Conservation (phyloP, 2,888 invertebrate genomes). For the Melanchra persicariae region DNA sequence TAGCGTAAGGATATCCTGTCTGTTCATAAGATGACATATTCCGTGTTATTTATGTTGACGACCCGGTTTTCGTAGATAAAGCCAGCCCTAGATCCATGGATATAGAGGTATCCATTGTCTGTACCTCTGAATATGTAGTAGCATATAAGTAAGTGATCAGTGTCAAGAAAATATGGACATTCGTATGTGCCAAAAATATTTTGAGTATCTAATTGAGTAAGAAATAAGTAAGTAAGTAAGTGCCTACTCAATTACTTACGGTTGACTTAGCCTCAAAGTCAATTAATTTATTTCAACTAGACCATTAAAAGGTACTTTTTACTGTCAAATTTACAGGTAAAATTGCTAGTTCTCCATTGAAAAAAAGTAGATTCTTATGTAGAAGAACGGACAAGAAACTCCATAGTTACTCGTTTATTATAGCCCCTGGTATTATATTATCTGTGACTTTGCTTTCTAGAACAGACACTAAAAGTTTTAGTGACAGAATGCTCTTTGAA, state of each 20-base stretch:
- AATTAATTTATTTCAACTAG: too few relatives aligned
- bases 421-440: background rate
- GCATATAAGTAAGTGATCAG: conserved; percentile 30
- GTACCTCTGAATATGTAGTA: conserved; percentile 38
- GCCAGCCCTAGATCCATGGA: conserved; percentile 16
- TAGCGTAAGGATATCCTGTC: conserved; percentile 57
- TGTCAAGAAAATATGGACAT: conserved; percentile 19
- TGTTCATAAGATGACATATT: conserved; percentile 47
- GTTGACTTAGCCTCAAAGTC: too few relatives aligned
- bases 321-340: too few relatives aligned
- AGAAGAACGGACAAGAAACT: too few relatives aligned
- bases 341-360: too few relatives aligned
- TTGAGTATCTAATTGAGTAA: conserved; percentile 13
- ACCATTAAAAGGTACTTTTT: too few relatives aligned
- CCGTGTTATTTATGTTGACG: conserved; percentile 60
- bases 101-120: conserved; percentile 19
- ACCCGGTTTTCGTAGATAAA: conserved; percentile 45
- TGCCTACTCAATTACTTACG: conserved; percentile 3
- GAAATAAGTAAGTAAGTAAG: too few relatives aligned
- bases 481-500: conserved; percentile 12
- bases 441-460: conserved; percentile 9
- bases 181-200: conserved; percentile 12
- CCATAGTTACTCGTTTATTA: too few relatives aligned
- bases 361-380: too few relatives aligned
- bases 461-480: conserved; percentile 13